Conservation (phyloP, 2,888 invertebrate species). For the Aricia artaxerxes region DNA sequence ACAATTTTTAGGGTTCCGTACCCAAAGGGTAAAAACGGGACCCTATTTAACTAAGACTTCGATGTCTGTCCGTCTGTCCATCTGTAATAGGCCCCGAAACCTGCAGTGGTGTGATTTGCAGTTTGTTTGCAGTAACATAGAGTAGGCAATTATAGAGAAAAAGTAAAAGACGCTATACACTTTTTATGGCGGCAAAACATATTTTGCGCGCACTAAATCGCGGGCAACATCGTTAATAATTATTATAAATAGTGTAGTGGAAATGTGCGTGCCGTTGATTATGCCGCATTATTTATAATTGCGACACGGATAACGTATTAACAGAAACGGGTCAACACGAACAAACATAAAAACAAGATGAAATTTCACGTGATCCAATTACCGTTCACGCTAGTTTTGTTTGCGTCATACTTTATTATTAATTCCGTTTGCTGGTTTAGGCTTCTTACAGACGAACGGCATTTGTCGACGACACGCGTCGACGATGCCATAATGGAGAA, state of each 20-base stretch:
- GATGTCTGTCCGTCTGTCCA: too few relatives aligned
- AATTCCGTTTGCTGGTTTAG: neutral
- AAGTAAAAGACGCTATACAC: too few relatives aligned
- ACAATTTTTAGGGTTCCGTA: too few relatives aligned
- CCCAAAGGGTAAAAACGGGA: too few relatives aligned
- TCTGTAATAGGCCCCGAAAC: neutral
- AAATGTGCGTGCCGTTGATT: constrained; percentile 22
- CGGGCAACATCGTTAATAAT: constrained; percentile 1
- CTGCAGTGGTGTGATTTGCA: neutral
- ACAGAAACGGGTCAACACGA: constrained; percentile 33
- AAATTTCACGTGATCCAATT: constrained; percentile 34
- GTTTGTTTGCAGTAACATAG: neutral
- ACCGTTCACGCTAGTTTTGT: constrained; percentile 34
- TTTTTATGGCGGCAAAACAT: too few relatives aligned
- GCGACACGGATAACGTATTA: constrained; percentile 23
- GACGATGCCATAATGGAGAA: too few relatives aligned
- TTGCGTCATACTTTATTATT: constrained; percentile 34
- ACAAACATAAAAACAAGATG: constrained; percentile 29
- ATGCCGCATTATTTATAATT: constrained; percentile 27
- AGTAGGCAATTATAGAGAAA: neutral
- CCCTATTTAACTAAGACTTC: too few relatives aligned
- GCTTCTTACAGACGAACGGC: too few relatives aligned
- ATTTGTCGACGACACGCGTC: too few relatives aligned
- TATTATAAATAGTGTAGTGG: constrained; percentile 8
- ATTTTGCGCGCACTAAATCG: neutral